phyloP scores from a whole-genome alignment of 2,888 invertebrate genomes.

The Lasiommata megera region DNA sequence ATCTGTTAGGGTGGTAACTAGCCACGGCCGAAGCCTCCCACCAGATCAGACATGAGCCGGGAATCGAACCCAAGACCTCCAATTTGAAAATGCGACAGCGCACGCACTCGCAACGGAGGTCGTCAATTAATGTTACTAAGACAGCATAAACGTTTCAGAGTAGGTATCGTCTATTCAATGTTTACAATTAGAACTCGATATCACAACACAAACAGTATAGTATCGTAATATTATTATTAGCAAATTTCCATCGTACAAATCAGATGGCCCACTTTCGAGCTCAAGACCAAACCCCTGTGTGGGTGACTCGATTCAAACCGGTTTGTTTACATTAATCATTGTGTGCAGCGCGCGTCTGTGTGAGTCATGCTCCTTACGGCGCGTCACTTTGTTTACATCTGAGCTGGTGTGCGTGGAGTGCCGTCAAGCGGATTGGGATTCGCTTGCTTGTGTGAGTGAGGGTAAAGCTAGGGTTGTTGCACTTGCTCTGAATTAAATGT shows the following conservation, averaged over 20 bases:
- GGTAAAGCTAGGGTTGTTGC: background rate
- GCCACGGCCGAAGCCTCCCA: no score
- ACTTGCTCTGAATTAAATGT: background rate
- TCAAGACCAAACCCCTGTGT: constrained; percentile 39
- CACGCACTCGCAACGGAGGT: no score
- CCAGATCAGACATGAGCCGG: no score
- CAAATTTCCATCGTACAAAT: constrained; percentile 43
- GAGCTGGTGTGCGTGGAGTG: constrained; percentile 37
- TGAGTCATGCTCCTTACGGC: constrained; percentile 60
- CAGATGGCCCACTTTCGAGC: constrained; percentile 69
- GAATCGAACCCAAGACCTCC: no score
- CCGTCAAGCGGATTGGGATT: constrained; percentile 31
- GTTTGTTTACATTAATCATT: constrained; percentile 77
- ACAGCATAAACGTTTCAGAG: no score
- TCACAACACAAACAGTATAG: constrained; percentile 34
- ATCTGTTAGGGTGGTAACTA: no score
- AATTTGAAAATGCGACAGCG: no score
- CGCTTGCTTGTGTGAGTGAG: constrained; percentile 41
- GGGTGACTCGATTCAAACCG: constrained; percentile 51
- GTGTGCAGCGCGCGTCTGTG: constrained; percentile 55
- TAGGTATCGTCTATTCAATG: no score
- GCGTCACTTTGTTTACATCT: constrained; percentile 78
- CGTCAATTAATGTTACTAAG: no score
- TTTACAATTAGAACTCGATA: constrained; percentile 20
- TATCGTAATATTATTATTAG: constrained; percentile 34